Conservation (phyloP, 1,140 invertebrate species). For the Zaprionus vittiger region DNA sequence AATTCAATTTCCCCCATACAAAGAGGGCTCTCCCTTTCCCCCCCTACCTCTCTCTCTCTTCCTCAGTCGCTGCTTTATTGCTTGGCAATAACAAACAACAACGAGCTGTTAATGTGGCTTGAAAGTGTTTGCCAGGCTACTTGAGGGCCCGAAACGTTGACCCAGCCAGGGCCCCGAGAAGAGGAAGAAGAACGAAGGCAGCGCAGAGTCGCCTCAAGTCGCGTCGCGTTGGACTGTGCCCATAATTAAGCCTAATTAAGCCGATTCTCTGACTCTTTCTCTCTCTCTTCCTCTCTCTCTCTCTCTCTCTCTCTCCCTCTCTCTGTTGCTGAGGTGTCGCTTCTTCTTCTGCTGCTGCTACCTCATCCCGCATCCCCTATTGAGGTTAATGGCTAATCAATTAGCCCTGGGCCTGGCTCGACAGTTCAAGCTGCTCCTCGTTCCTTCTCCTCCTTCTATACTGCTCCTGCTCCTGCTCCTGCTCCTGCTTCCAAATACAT, state of each 20-base stretch:
- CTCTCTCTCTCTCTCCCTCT: background rate
- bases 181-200: background rate
- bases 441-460: background rate
- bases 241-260: constrained; percentile 77
- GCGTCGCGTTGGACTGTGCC: constrained; percentile 31
- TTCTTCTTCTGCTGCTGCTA: constrained; percentile 16
- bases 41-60: constrained; percentile 2
- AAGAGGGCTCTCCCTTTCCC: constrained; percentile 9
- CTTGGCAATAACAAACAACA: constrained; percentile 53
- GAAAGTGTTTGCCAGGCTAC: constrained; percentile 63
- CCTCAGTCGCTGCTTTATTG: constrained; percentile 40
- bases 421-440: background rate
- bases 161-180: constrained; percentile 10
- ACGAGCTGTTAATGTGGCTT: constrained; percentile 68
- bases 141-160: constrained; percentile 25
- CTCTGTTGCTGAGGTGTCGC: constrained; percentile 59
- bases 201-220: background rate
- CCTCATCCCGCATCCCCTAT: constrained; percentile 52
- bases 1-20: constrained; percentile 67
- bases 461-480: background rate
- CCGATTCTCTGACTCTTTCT: constrained; percentile 9
- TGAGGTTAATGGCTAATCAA: constrained; percentile 81
- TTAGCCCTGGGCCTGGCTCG: constrained; percentile 48
- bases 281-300: background rate
- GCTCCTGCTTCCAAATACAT: constrained; percentile 13